Conservation (phyloP, 2,888 invertebrate genomes). For the Drosophila pseudotakahashii region DNA sequence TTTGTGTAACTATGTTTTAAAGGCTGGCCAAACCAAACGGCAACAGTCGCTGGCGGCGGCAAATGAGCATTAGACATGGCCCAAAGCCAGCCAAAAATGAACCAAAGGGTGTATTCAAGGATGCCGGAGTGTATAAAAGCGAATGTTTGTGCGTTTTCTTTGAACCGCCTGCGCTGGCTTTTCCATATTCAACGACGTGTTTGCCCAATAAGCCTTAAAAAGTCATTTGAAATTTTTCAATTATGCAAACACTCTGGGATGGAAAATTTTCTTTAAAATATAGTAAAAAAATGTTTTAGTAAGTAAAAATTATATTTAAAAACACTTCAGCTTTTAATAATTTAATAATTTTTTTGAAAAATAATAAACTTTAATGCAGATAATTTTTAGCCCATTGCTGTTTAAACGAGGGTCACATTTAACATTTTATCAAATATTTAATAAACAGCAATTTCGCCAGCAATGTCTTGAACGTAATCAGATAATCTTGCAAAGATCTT, state of each 20-base stretch:
- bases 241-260: constrained; percentile 70
- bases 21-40: constrained; percentile 49
- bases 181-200: constrained; percentile 40
- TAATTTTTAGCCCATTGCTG: too few relatives aligned
- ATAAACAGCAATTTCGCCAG: not conserved
- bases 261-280: too few relatives aligned
- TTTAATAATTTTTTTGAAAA: not conserved
- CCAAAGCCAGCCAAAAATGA: constrained; percentile 3
- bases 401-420: too few relatives aligned
- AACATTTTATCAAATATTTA: not conserved
- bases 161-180: not conserved
- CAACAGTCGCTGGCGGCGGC: constrained; percentile 32
- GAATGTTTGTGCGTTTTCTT: constrained; percentile 11
- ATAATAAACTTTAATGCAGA: too few relatives aligned
- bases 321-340: not conserved
- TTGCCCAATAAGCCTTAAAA: constrained; percentile 67
- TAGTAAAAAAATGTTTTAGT: too few relatives aligned
- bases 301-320: too few relatives aligned
- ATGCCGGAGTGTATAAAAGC: not conserved
- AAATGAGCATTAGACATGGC: constrained; percentile 50
- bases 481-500: constrained; percentile 14
- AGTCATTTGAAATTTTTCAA: constrained; percentile 74
- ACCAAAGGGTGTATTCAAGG: constrained; percentile 8
- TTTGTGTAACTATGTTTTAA: constrained; percentile 56
- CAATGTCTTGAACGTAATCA: constrained; percentile 10